Conservation (phyloP, 2,113 vertebrate species). For the Cinclus mexicanus region DNA sequence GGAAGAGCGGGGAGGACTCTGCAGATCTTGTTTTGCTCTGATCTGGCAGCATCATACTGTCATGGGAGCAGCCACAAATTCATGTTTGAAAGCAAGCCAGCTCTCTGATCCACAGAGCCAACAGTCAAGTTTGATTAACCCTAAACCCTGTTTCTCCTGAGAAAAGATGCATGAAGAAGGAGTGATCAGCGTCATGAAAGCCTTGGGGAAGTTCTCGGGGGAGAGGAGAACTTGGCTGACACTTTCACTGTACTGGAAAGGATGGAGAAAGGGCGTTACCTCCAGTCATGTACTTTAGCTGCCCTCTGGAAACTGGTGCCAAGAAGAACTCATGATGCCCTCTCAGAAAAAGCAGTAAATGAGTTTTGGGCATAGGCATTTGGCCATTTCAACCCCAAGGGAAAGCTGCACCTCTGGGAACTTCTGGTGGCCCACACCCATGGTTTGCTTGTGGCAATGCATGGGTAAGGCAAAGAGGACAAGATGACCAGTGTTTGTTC, state of each 20-base stretch:
- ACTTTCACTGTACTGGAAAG: not conserved
- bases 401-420: not conserved
- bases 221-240: not conserved
- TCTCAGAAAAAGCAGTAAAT: not conserved
- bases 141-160: not conserved
- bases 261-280: not conserved
- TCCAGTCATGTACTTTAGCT: not conserved
- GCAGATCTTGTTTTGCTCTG: not conserved
- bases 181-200: not conserved
- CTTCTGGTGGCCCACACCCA: too few relatives aligned
- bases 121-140: conserved; percentile 22
- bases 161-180: not conserved
- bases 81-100: not conserved
- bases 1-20: not conserved
- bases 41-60: not conserved
- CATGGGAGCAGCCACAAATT: not conserved
- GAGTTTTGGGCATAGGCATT: not conserved
- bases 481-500: not conserved
- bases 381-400: fast-evolving
- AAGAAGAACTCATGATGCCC: not conserved
- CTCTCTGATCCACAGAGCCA: not conserved
- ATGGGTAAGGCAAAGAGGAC: not conserved
- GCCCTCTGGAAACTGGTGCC: not conserved
- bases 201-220: not conserved
- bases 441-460: fast-evolving